Base-by-base conservation (phyloP, 2,888 invertebrate genomes). In the Mystacides longicornis region DNA sequence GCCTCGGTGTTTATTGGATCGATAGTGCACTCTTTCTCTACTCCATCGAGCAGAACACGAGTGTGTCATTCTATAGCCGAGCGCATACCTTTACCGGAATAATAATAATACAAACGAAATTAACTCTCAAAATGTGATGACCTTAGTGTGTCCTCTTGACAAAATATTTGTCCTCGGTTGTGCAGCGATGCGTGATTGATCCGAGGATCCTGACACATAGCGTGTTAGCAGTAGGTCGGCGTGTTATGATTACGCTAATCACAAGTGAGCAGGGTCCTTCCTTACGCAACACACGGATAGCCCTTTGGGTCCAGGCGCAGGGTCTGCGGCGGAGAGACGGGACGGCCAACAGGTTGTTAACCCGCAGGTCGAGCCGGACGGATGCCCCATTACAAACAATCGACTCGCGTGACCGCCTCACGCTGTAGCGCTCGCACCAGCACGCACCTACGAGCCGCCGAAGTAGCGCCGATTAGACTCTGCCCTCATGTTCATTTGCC, bases 341-440 rank as follows among this genome's bases (percentile, higher is more conserved):
- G 48, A 37, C 19, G 21, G 19, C 43, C 47, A 55, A 51, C 60
- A 56, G 59, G 62, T 60, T 52, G 60, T 61, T 60, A 60, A 62
- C 61, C 61, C 59, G 60, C 60, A 58, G 54, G 58, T 59, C 62
- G 55, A 52, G 59, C 60, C 57, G 58, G 54, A 57, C 57, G 56
- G 55, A 54, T 43, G 53, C 4, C 23, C 48, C 48, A 48, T 23
- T 23, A 48, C 48, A 48, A 22, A 48, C 47, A 27, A 31, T 21
- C 48, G 20, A 47, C 37, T 53, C 59, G 61, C 58, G 58, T 60
- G 48, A 56, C 61, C 61, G 59, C 60, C 60, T 55, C 60, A 50
- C 51, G 52, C 58, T 53, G 54, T 21, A 49, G 49, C 9, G 49
- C 58, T 55, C 46, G 33, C 33, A 46, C 45, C 58, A 47, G 23